Evolutionary conservation across 2,797 vertebrate genomes (phyloP), one percentile per base, ranked within the genome.

Genomic region (Geotrypetes seraphini): DNA sequence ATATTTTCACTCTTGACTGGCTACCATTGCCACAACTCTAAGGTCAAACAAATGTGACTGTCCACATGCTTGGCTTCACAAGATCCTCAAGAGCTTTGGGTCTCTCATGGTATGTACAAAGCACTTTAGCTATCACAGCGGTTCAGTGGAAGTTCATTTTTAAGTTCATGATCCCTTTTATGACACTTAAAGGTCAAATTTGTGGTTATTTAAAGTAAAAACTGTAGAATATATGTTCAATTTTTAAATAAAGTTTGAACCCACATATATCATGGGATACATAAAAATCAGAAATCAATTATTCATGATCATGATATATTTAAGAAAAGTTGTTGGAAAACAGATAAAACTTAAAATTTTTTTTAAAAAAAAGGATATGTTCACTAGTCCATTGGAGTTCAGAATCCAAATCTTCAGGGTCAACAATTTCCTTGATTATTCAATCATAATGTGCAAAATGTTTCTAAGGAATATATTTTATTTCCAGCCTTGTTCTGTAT

Each of bases 131-230:
- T 75, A 89, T 91, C 88, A 79, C 79, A 79, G 81, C 79, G 75
- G 86, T 91, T 95, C 92, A 94, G 86, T 72, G 65, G 82, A 81
- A 85, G 79, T 87, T 85, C 78, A 90, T 85, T 85, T 91, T 86
- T 85, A 83, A 88, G 75, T 84, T 86, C 73, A 57, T 63, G 72
- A 69, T 73, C 63, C 75, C 76, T 91, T n/a, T 88, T 81, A 88
- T 85, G 79, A 76, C 74, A 84, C 71, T 71, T 36, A 12, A 71
- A 79, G 80, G 78, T 84, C 70, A 84, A 61, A 56, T 58, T 58
- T 45, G 52, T 67, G 65, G 72, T 72, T 81, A 75, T 78, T 78
- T 85, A 81, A 85, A 78, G 60, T 69, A 62, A 50, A 71, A 69
- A 72, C 63, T 72, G 75, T 69, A 15, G 53, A 71, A 73, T 71